These are phyloP conservation scores for Oenanthe oenanthe DNA, from an alignment of 2,113 vertebrate genomes.

Conservation along the genomic window DNA sequence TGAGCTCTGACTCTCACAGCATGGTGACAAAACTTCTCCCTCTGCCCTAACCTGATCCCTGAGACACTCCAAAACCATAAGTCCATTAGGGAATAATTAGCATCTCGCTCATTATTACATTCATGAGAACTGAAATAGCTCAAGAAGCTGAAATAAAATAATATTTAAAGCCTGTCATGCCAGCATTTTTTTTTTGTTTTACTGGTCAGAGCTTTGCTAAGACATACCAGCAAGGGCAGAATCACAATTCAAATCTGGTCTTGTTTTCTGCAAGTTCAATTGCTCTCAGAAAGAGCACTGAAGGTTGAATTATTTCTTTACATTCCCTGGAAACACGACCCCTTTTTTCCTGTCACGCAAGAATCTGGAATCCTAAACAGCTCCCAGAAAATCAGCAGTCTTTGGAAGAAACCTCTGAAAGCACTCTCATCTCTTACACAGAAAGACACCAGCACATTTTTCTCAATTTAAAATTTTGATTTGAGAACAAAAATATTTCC, in stretches of 20 bases:
- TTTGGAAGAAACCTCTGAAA: background rate
- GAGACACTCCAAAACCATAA: background rate
- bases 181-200: background rate
- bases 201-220: background rate
- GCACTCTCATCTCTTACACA: background rate
- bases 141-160: background rate
- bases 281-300: background rate
- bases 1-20: background rate
- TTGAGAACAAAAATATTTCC: background rate
- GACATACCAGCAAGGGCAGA: background rate
- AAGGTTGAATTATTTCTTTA: background rate
- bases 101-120: background rate
- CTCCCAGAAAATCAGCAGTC: background rate
- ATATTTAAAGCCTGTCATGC: rapidly evolving
- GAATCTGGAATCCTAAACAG: background rate
- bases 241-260: background rate
- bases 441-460: background rate
- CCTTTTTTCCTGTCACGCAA: background rate
- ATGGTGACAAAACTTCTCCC: rapidly evolving
- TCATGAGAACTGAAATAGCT: background rate
- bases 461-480: background rate
- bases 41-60: background rate
- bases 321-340: background rate
- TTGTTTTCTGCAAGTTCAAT: background rate
- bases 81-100: background rate